These are phyloP conservation scores for Parus major DNA, from an alignment of 2,113 vertebrate species.

Conservation along the genomic window DNA sequence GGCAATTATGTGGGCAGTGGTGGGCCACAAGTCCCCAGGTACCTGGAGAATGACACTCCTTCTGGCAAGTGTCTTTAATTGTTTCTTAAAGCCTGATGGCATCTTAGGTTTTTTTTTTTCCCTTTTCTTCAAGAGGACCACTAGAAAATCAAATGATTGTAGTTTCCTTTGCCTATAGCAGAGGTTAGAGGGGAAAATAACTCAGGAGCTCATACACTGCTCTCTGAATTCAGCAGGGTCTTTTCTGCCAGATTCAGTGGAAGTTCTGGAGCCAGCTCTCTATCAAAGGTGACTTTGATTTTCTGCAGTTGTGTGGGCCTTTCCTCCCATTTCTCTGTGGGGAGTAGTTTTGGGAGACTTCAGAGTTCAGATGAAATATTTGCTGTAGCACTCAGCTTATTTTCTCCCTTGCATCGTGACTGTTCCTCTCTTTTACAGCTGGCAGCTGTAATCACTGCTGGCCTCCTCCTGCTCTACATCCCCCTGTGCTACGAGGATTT, in stretches of 20 bases:
- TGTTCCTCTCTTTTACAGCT: slow-evolving; percentile 36
- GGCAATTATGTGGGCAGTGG: neutral
- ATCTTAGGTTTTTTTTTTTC: neutral
- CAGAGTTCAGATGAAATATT: neutral
- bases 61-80: neutral
- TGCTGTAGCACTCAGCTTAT: neutral
- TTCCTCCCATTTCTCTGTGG: neutral
- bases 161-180: neutral
- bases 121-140: neutral
- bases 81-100: neutral
- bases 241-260: neutral
- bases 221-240: neutral
- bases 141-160: neutral
- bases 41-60: neutral
- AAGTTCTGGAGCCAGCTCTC: neutral
- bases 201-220: rapidly evolving
- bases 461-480: slow-evolving; percentile 62
- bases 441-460: slow-evolving; percentile 2
- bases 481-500: slow-evolving; percentile 48
- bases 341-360: neutral
- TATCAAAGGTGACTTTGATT: slow-evolving; percentile 9
- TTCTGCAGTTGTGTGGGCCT: neutral
- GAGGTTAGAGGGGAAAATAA: neutral
- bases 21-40: neutral
- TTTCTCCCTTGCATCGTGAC: neutral